Conservation (phyloP, 2,888 invertebrate genomes). For the Nymphalis polychloros region DNA sequence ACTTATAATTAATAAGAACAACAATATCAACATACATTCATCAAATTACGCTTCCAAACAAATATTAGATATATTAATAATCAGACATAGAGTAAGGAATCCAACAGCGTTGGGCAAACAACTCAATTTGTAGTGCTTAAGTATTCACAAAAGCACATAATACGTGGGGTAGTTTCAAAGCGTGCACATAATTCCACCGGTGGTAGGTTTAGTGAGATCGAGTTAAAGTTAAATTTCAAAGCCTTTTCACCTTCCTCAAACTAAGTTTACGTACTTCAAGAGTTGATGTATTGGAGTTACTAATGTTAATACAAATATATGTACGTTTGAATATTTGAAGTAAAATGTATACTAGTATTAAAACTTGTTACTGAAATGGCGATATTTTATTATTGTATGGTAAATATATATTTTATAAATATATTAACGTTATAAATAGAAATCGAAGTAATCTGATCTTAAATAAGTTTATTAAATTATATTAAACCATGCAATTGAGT, state of each 20-base stretch:
- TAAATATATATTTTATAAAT: too few species aligned
- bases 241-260: conserved; percentile 29
- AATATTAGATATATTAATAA: conserved; percentile 1
- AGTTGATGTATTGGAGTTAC: conserved; percentile 8
- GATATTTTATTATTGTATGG: too few species aligned
- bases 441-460: too few species aligned
- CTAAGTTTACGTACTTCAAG: conserved; percentile 16
- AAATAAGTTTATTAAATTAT: too few species aligned
- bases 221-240: conserved; percentile 47
- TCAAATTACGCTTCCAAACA: neutral
- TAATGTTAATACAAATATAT: conserved; percentile 16
- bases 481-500: too few species aligned
- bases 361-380: too few species aligned
- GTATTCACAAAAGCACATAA: conserved; percentile 57
- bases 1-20: neutral
- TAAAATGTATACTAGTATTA: too few species aligned
- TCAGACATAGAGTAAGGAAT: conserved; percentile 17
- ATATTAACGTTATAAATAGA: too few species aligned
- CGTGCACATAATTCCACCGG: conserved; percentile 45
- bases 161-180: conserved; percentile 46
- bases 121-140: conserved; percentile 52
- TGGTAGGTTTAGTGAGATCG: conserved; percentile 44
- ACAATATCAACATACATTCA: neutral
- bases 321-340: neutral
- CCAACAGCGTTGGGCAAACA: conserved; percentile 48